Evolutionary conservation across 2,888 invertebrate species (phyloP).

Genomic region (Tipula lateralis): DNA sequence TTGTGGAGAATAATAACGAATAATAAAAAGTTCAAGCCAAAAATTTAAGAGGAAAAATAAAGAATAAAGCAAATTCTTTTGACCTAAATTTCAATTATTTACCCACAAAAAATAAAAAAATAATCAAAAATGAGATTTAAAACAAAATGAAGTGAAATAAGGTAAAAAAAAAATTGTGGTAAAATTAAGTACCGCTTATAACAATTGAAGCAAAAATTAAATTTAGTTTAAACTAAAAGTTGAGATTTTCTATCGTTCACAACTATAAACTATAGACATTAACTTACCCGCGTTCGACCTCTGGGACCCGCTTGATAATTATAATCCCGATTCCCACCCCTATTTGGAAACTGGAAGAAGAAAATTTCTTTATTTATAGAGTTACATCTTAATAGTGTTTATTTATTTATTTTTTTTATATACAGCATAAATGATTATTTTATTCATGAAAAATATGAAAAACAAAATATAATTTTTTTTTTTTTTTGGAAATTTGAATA

Average conservation of each 20-base stretch:
- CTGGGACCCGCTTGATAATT: conserved; percentile 40
- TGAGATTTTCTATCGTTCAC: no score
- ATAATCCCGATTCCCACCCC: conserved; percentile 32
- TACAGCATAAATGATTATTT: neutral
- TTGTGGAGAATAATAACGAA: neutral
- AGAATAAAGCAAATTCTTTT: neutral
- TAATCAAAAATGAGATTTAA: neutral
- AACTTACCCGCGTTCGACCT: conserved; percentile 56
- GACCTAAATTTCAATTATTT: neutral
- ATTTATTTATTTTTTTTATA: neutral
- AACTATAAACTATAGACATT: neutral
- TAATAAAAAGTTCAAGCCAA: neutral
- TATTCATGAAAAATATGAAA: conserved; percentile 12
- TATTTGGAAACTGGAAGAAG: conserved; percentile 40
- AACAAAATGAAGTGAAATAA: neutral
- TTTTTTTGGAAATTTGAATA: conserved; percentile 15
- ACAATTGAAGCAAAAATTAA: neutral
- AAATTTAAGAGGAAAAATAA: neutral
- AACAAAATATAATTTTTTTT: neutral
- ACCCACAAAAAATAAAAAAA: neutral
- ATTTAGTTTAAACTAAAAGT: neutral
- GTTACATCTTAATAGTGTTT: neutral
- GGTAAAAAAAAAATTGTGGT: neutral
- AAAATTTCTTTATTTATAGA: neutral
- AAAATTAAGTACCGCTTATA: neutral